Conservation (phyloP, 2,888 invertebrate species). For the Agriopis aurantiaria region DNA sequence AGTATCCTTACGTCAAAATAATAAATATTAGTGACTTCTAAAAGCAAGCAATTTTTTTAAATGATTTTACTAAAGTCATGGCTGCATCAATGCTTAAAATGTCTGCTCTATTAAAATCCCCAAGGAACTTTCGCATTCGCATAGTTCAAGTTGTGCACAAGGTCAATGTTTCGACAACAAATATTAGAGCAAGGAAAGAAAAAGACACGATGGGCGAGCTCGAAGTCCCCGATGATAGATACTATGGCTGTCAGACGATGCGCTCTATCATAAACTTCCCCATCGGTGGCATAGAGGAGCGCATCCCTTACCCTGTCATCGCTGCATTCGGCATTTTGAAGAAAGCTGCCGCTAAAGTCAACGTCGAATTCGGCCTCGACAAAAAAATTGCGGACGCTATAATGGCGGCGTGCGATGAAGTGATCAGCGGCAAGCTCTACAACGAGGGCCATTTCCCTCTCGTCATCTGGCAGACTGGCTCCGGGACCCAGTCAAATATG, state of each 20-base stretch:
- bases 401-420: constrained; percentile 96
- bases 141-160: constrained; percentile 65
- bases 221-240: constrained; percentile 95
- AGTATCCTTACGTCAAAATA: too few relatives aligned
- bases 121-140: constrained; percentile 66
- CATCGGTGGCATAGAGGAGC: constrained; percentile 96
- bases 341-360: constrained; percentile 98
- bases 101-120: constrained; percentile 61
- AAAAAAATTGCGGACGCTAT: constrained; percentile 95
- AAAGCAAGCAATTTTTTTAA: not conserved
- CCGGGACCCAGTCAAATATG: constrained; percentile 99
- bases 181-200: constrained; percentile 57
- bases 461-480: constrained; percentile 99
- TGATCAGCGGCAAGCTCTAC: constrained; percentile 96
- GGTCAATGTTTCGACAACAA: constrained; percentile 71
- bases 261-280: constrained; percentile 98
- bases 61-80: constrained; percentile 59
- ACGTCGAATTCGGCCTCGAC: constrained; percentile 96
- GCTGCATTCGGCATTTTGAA: constrained; percentile 98
- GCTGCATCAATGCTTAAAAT: constrained; percentile 74
- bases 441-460: constrained; percentile 97
- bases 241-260: constrained; percentile 98
- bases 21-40: too few relatives aligned
- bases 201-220: constrained; percentile 97
- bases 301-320: constrained; percentile 98